Conservation (phyloP, 2,888 invertebrate genomes). For the Papilio gigon region DNA sequence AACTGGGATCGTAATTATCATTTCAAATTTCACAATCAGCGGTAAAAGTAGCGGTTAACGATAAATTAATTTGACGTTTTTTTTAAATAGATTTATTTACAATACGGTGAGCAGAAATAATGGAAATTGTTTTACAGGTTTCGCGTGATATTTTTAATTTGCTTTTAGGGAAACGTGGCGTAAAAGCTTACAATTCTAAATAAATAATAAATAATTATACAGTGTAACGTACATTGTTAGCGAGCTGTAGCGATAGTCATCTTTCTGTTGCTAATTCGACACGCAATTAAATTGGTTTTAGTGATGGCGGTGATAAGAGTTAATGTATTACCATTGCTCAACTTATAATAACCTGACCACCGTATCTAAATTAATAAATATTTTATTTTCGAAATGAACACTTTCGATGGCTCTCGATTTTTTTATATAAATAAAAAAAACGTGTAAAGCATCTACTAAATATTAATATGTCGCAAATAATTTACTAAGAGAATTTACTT, state of each 20-base stretch:
- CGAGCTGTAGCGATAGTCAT: constrained; percentile 17
- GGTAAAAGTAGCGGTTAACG: constrained; percentile 30
- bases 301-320: constrained; percentile 19
- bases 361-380: constrained; percentile 3
- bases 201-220: constrained; percentile 25
- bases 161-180: constrained; percentile 1
- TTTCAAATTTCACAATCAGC: constrained; percentile 39
- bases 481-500: not conserved
- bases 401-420: not conserved
- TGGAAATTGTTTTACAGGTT: constrained; percentile 22
- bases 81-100: constrained; percentile 18
- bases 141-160: constrained; percentile 29
- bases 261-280: constrained; percentile 20
- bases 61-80: constrained; percentile 34
- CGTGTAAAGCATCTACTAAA: too few relatives aligned
- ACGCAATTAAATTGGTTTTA: constrained; percentile 25
- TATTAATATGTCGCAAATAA: too few relatives aligned
- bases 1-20: constrained; percentile 38
- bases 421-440: too few relatives aligned
- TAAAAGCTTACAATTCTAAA: constrained; percentile 27
- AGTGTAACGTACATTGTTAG: constrained; percentile 22
- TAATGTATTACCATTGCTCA: constrained; percentile 6
- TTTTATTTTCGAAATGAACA: not conserved
- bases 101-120: constrained; percentile 17
- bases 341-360: not conserved